Percentiles rank a stretch among this genome's conserved stretches.
These are phyloP conservation scores for Drosophila cracens DNA, from an alignment of 2,888 invertebrate species.

Conservation along the genomic window DNA sequence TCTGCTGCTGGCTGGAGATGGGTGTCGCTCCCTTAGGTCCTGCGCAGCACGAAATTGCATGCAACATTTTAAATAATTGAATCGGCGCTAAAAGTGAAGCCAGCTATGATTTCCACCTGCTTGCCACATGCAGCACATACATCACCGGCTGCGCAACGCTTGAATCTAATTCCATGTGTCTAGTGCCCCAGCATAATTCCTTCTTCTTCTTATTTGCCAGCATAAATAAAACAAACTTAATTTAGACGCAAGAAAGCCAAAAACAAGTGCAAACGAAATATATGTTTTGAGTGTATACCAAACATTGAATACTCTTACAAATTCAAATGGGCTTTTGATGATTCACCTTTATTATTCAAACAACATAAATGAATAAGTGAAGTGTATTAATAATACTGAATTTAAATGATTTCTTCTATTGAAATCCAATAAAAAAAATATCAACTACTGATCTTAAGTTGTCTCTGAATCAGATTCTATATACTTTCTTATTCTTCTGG, in stretches of 20 bases:
- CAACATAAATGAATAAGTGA: neutral
- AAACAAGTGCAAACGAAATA: neutral
- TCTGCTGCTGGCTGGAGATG: conserved; percentile 13
- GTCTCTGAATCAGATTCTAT: neutral
- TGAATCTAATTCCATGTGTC: conserved; percentile 51
- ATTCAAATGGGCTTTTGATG: neutral
- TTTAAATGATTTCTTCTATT: neutral
- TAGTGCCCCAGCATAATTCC: conserved; percentile 44
- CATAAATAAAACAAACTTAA: conserved; percentile 60
- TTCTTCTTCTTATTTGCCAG: neutral
- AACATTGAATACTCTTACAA: conserved; percentile 19
- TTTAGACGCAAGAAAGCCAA: conserved; percentile 38
- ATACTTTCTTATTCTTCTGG: neutral
- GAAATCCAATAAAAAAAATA: neutral
- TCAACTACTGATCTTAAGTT: neutral
- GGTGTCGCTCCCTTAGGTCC: conserved; percentile 35
- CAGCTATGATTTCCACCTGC: conserved; percentile 50
- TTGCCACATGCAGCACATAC: conserved; percentile 21
- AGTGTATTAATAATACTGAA: neutral
- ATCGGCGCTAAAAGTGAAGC: conserved; percentile 46
- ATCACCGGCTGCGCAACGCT: conserved; percentile 11
- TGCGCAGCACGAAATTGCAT: conserved; percentile 49
- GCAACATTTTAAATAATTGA: conserved; percentile 73
- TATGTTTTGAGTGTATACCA: fast-evolving
- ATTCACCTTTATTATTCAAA: neutral